These are phyloP conservation scores for Pseudochaenichthys georgianus DNA, from an alignment of 2,797 vertebrate species.

Conservation along the genomic window DNA sequence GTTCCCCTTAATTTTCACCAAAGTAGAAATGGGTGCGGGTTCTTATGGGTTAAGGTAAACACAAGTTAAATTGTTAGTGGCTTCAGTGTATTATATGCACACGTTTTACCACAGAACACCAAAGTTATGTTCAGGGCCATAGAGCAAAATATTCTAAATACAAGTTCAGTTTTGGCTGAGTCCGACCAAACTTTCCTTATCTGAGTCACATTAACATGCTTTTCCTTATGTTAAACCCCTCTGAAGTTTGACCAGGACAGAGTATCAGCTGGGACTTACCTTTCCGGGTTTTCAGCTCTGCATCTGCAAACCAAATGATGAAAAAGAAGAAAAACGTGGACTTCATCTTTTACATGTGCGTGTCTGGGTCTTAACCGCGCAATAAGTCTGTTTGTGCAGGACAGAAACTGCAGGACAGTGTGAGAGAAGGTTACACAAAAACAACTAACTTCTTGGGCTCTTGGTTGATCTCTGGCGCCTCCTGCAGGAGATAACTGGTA, in stretches of 20 bases:
- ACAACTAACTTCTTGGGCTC: conserved; percentile 32
- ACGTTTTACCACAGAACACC: background rate
- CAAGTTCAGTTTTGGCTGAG: background rate
- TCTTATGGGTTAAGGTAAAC: background rate
- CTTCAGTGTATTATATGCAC: conserved; percentile 9
- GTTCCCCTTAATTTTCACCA: no score
- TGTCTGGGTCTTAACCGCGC: conserved; percentile 55
- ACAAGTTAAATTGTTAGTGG: conserved; percentile 9
- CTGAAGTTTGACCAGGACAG: conserved; percentile 22
- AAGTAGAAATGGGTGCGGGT: no score
- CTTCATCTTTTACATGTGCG: conserved; percentile 80
- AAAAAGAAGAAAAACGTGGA: conserved; percentile 65
- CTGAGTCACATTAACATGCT: conserved; percentile 7
- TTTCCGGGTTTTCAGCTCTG: conserved; percentile 72
- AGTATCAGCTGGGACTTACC: conserved; percentile 71
- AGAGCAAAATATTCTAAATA: background rate
- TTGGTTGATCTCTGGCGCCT: conserved; percentile 74
- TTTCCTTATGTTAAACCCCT: conserved; percentile 26
- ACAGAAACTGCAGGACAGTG: conserved; percentile 67
- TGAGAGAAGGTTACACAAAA: conserved; percentile 44
- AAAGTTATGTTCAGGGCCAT: background rate
- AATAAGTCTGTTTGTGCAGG: conserved; percentile 66
- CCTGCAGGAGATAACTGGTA: conserved; percentile 68
- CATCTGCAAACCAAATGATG: conserved; percentile 71
- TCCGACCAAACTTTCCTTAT: conserved; percentile 2